These are phyloP conservation scores for Pemphredon lugubris DNA, from an alignment of 2,888 invertebrate species.

Conservation along the genomic window DNA sequence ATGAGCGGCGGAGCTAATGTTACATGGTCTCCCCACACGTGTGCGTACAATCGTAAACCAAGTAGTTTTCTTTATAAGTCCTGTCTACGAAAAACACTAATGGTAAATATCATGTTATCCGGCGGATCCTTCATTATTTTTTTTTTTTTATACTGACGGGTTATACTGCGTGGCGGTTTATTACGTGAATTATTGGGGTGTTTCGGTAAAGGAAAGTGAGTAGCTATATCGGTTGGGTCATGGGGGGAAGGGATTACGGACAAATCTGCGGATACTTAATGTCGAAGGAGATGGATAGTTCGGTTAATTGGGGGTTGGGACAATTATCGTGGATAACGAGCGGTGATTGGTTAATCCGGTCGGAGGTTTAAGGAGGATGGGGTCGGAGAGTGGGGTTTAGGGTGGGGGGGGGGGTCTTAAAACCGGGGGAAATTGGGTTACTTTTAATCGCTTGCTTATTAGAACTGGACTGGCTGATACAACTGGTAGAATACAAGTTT, in stretches of 20 bases:
- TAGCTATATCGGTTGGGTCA: neutral
- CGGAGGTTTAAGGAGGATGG: slow-evolving; percentile 24
- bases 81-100: slow-evolving; percentile 69
- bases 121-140: slow-evolving; percentile 47
- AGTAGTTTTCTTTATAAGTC: slow-evolving; percentile 70
- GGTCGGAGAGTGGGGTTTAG: neutral
- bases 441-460: slow-evolving; percentile 79
- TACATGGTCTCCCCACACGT: slow-evolving; percentile 82
- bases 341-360: slow-evolving; percentile 55
- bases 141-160: slow-evolving; percentile 56
- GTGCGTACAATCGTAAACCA: slow-evolving; percentile 80
- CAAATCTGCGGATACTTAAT: slow-evolving; percentile 51
- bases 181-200: slow-evolving; percentile 25
- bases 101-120: slow-evolving; percentile 62
- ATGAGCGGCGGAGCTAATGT: slow-evolving; percentile 80
- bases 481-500: slow-evolving; percentile 81
- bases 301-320: slow-evolving; percentile 53
- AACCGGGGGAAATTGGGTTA: slow-evolving; percentile 63
- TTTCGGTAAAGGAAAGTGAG: neutral
- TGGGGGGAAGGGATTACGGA: slow-evolving; percentile 28
- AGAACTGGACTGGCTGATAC: slow-evolving; percentile 80
- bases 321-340: slow-evolving; percentile 41
- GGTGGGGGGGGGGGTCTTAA: slow-evolving; percentile 37
- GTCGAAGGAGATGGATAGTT: slow-evolving; percentile 55
- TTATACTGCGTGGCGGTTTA: slow-evolving; percentile 55